Conservation (phyloP, 1,140 invertebrate genomes). For the Armadillidium nasatum region DNA sequence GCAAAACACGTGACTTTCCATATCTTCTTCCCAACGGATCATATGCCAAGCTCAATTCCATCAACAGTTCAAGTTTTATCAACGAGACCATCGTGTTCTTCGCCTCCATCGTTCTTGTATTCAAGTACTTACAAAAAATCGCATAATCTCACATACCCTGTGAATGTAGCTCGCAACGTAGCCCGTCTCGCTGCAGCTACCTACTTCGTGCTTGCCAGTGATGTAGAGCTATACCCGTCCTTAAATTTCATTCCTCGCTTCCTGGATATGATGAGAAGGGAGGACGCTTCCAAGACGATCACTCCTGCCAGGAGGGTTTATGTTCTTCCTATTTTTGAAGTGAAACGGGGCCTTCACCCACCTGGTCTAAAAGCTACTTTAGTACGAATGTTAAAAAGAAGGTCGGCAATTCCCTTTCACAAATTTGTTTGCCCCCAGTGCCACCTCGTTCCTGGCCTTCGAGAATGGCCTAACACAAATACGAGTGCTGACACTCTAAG, state of each 20-base stretch:
- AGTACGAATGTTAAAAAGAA: conserved; percentile 66
- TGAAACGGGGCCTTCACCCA: conserved; percentile 64
- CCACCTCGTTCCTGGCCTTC: conserved; percentile 77
- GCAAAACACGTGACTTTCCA: conserved; percentile 44
- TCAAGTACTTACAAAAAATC: conserved; percentile 64
- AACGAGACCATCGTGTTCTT: conserved; percentile 31
- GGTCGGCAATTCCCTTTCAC: conserved; percentile 81
- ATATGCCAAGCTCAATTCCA: conserved; percentile 38
- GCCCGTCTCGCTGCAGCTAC: conserved; percentile 75
- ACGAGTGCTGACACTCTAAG: conserved; percentile 29
- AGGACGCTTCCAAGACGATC: conserved; percentile 31
- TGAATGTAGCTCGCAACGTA: conserved; percentile 81
- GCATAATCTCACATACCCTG: conserved; percentile 76
- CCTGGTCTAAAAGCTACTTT: conserved; percentile 70
- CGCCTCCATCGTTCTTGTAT: conserved; percentile 46
- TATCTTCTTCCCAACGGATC: conserved; percentile 44
- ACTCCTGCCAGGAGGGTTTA: conserved; percentile 64
- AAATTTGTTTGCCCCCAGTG: conserved; percentile 82
- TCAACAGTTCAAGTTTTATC: conserved; percentile 33
- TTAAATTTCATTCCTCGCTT: conserved; percentile 41
- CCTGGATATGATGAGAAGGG: conserved; percentile 42
- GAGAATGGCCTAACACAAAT: conserved; percentile 50
- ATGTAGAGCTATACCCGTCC: conserved; percentile 78
- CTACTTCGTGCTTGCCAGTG: conserved; percentile 77
- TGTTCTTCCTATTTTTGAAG: conserved; percentile 76